Conservation (phyloP, 2,888 invertebrate species). For the Molorchus minor region DNA sequence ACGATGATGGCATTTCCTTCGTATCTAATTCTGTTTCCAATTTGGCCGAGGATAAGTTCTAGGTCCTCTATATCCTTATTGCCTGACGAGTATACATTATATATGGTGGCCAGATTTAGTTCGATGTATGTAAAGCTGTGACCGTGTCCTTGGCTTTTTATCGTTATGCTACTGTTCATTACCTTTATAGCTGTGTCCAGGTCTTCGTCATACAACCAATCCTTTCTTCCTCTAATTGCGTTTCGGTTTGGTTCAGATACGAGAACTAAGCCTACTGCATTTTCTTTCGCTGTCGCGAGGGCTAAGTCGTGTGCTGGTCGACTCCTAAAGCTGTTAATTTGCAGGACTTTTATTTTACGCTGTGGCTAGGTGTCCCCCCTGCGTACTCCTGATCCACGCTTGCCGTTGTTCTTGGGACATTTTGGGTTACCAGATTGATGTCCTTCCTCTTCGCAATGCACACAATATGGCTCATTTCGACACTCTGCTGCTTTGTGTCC, state of each 20-base stretch:
- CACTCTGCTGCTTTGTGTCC: conserved; percentile 25
- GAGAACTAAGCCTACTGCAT: conserved; percentile 11
- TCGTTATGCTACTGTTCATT: conserved; percentile 5
- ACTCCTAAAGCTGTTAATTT: conserved; percentile 26
- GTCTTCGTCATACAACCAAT: conserved; percentile 28
- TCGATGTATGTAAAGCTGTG: conserved; percentile 25
- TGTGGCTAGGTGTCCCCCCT: not conserved
- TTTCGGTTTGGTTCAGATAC: conserved; percentile 27
- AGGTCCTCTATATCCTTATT: conserved; percentile 27
- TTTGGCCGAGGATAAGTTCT: conserved; percentile 24
- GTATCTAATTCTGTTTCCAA: conserved; percentile 14
- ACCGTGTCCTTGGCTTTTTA: conserved; percentile 23
- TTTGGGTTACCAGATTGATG: conserved; percentile 18
- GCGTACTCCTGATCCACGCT: not conserved
- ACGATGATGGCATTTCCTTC: conserved; percentile 22
- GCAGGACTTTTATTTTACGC: conserved; percentile 2
- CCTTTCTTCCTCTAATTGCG: conserved; percentile 21
- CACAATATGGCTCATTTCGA: conserved; percentile 29
- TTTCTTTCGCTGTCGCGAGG: conserved; percentile 13
- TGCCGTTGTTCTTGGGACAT: conserved; percentile 1
- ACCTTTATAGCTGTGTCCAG: conserved; percentile 32
- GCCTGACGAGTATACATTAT: conserved; percentile 15
- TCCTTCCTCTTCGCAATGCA: conserved; percentile 30
- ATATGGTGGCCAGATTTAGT: conserved; percentile 3
- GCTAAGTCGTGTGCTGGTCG: conserved; percentile 12